These are phyloP conservation scores for Eilema depressum DNA, from an alignment of 2,888 invertebrate species.

Conservation along the genomic window DNA sequence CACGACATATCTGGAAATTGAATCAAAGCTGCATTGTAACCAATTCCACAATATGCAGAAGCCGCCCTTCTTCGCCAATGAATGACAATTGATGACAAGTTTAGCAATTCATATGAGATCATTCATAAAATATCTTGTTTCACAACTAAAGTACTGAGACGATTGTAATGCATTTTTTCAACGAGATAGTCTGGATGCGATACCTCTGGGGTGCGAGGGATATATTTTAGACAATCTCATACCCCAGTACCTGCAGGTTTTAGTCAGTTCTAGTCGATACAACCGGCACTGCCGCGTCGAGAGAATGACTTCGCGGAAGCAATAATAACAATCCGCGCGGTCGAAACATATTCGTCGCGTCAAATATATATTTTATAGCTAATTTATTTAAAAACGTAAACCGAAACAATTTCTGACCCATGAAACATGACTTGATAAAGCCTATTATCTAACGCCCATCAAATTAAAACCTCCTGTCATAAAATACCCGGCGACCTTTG, in stretches of 20 bases:
- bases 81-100: no score
- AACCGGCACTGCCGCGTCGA: no score
- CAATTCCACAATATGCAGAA: not conserved
- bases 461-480: conserved; percentile 48
- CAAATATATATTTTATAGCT: not conserved
- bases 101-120: no score
- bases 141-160: not conserved
- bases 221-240: no score
- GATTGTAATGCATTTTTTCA: not conserved
- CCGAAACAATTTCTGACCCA: conserved; percentile 52
- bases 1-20: not conserved
- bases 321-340: not conserved
- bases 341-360: not conserved
- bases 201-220: no score
- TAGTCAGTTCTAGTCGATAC: no score
- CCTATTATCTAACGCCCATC: conserved; percentile 49
- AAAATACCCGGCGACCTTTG: conserved; percentile 23
- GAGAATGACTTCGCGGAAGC: no score
- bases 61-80: not conserved
- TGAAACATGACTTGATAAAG: conserved; percentile 53
- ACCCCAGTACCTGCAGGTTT: no score
- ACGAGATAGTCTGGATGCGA: no score
- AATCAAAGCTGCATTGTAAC: not conserved
- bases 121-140: no score
- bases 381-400: conserved; percentile 33